Evolutionary conservation across 2,797 vertebrate species (phyloP).

Genomic region (Amblyraja radiata): DNA sequence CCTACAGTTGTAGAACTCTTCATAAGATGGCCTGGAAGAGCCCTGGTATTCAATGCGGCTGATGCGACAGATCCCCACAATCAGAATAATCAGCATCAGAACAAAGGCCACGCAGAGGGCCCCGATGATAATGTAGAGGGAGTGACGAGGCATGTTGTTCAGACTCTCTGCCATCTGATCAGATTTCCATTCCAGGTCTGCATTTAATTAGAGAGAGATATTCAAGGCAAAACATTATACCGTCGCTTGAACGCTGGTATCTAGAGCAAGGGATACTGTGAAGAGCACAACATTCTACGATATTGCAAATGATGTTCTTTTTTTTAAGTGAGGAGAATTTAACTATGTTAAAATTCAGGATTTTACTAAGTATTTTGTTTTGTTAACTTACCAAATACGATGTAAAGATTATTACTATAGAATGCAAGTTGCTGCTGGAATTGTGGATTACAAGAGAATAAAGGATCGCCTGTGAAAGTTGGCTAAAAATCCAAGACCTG

Average conservation of each 20-base stretch:
- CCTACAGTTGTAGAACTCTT: constrained; percentile 97
- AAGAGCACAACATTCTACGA: too few species aligned
- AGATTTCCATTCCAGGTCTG: constrained; percentile 91
- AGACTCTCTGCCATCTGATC: constrained; percentile 82
- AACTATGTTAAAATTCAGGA: not conserved
- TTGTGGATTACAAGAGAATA: not conserved
- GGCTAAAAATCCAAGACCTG: not conserved
- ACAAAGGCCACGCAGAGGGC: constrained; percentile 94
- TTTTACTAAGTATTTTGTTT: not conserved
- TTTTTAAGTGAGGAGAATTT: not conserved
- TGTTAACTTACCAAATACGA: not conserved
- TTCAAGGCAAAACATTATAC: not conserved
- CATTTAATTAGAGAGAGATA: constrained; percentile 18
- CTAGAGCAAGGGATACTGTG: not conserved
- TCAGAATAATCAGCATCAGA: constrained; percentile 96
- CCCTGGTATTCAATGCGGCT: constrained; percentile 98
- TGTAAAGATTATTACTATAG: not conserved
- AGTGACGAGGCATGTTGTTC: constrained; percentile 93
- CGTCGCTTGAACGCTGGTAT: too few species aligned
- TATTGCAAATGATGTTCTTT: not conserved
- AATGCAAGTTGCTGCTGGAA: not conserved
- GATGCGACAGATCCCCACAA: constrained; percentile 97
- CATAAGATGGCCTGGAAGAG: constrained; percentile 87
- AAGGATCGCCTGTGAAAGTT: not conserved
- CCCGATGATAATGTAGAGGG: constrained; percentile 95